Evolutionary conservation across 2,888 invertebrate species (phyloP).

Genomic region (Sussaba pulchella): DNA sequence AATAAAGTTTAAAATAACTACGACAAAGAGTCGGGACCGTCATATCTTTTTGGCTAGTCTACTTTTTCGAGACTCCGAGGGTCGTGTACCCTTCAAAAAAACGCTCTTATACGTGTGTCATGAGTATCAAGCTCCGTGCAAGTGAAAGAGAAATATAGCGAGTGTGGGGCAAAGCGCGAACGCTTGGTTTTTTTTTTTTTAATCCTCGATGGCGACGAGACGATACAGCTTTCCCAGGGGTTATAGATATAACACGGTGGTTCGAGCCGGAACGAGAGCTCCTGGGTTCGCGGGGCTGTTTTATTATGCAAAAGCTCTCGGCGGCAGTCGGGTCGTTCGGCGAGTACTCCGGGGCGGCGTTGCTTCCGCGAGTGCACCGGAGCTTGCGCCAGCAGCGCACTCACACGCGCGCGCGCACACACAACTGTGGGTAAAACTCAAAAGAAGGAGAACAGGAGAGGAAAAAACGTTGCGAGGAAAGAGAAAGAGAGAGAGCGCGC

Average conservation of each 20-base stretch:
- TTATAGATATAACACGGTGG: slow-evolving; percentile 55
- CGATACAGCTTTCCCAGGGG: slow-evolving; percentile 60
- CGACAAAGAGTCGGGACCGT: neutral
- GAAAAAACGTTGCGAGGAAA: slow-evolving; percentile 20
- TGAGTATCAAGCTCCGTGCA: slow-evolving; percentile 37
- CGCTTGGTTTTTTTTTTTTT: slow-evolving; percentile 36
- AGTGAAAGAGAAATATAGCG: slow-evolving; percentile 45
- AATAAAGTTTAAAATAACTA: neutral
- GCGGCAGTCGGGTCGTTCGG: slow-evolving; percentile 83
- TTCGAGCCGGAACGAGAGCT: slow-evolving; percentile 70
- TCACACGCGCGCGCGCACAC: slow-evolving; percentile 47
- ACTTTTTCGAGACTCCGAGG: slow-evolving; percentile 22
- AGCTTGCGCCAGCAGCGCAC: slow-evolving; percentile 56
- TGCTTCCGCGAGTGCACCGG: slow-evolving; percentile 66
- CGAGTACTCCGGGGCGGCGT: slow-evolving; percentile 75
- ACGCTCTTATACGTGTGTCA: slow-evolving; percentile 41
- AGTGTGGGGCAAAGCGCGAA: slow-evolving; percentile 40
- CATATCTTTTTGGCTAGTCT: slow-evolving; percentile 15
- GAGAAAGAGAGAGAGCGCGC: slow-evolving; percentile 42
- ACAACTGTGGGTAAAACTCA: slow-evolving; percentile 20
- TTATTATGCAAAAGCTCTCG: slow-evolving; percentile 84
- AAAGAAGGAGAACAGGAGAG: slow-evolving; percentile 50
- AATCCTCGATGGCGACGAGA: slow-evolving; percentile 50
- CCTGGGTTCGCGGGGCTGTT: slow-evolving; percentile 78
- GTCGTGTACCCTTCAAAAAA: slow-evolving; percentile 41